A percentile compares a stretch with the other conserved stretches of the same genome.
Evolutionary conservation across 1,140 invertebrate genomes (phyloP).

Genomic region (Drosophila suzukii): DNA sequence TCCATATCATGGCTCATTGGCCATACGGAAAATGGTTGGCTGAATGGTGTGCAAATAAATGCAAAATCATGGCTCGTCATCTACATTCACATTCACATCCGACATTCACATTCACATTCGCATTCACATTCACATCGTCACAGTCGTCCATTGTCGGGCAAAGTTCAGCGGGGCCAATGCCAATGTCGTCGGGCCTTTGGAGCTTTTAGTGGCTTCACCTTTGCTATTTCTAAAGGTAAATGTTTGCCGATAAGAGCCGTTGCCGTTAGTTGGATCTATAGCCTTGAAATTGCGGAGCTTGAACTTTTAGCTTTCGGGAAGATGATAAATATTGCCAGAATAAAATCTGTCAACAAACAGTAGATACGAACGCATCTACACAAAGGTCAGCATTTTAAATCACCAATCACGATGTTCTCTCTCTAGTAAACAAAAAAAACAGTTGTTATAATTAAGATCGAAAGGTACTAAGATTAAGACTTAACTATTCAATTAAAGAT

Average conservation of each 20-base stretch:
- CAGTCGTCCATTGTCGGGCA: conserved; percentile 20
- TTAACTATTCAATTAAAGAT: neutral
- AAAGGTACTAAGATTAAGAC: neutral
- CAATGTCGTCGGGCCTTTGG: conserved; percentile 16
- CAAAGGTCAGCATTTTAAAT: conserved; percentile 31
- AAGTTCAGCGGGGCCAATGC: conserved; percentile 43
- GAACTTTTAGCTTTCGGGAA: neutral
- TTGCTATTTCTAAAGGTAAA: conserved; percentile 31
- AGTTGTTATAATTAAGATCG: conserved; percentile 16
- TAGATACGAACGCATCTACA: neutral
- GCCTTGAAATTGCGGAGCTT: conserved; percentile 15
- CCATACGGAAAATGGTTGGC: conserved; percentile 1
- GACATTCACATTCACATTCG: conserved; percentile 9
- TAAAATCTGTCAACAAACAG: conserved; percentile 5
- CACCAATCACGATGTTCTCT: neutral
- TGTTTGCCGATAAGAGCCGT: conserved; percentile 26
- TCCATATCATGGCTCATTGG: conserved; percentile 45
- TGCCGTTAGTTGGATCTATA: neutral
- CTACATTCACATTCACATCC: conserved; percentile 1
- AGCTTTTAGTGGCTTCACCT: conserved; percentile 22
- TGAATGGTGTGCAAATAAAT: conserved; percentile 55
- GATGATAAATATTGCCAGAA: conserved; percentile 12
- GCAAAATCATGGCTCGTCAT: conserved; percentile 58
- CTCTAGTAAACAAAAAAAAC: neutral
- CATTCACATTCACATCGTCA: conserved; percentile 6